Conservation (phyloP, 2,888 invertebrate species). For the Acleris laterana region DNA sequence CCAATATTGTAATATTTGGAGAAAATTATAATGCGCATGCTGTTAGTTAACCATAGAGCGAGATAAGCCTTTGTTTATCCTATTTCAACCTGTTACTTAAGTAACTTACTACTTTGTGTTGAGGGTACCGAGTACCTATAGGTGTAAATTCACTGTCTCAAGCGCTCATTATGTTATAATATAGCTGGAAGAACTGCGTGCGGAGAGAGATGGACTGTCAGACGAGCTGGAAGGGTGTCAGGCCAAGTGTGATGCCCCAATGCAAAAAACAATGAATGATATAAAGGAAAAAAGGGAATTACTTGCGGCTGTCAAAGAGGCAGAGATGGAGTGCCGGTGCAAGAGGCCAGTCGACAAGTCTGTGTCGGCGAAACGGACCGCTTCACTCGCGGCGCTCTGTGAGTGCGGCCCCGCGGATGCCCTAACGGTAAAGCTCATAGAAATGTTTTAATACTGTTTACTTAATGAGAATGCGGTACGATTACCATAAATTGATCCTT, state of each 20-base stretch:
- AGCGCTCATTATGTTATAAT: conserved; percentile 46
- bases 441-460: no score
- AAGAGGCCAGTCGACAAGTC: conserved; percentile 61
- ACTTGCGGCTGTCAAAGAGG: conserved; percentile 53
- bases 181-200: conserved; percentile 59
- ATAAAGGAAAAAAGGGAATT: conserved; percentile 56
- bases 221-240: conserved; percentile 69
- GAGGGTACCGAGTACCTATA: no score
- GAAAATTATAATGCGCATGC: no score
- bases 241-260: conserved; percentile 55
- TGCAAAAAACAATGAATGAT: conserved; percentile 55
- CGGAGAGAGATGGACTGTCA: conserved; percentile 58
- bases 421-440: conserved; percentile 49
- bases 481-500: no score
- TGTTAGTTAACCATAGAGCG: no score
- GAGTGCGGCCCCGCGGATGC: conserved; percentile 63
- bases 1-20: no score
- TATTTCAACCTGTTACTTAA: no score
- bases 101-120: no score
- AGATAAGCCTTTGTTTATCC: no score
- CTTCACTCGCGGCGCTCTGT: conserved; percentile 71
- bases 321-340: conserved; percentile 67
- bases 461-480: no score
- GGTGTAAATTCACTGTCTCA: neutral
- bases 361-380: conserved; percentile 69